These are phyloP conservation scores for Oncorhynchus gorbuscha DNA, from an alignment of 2,113 vertebrate species.

Conservation along the genomic window DNA sequence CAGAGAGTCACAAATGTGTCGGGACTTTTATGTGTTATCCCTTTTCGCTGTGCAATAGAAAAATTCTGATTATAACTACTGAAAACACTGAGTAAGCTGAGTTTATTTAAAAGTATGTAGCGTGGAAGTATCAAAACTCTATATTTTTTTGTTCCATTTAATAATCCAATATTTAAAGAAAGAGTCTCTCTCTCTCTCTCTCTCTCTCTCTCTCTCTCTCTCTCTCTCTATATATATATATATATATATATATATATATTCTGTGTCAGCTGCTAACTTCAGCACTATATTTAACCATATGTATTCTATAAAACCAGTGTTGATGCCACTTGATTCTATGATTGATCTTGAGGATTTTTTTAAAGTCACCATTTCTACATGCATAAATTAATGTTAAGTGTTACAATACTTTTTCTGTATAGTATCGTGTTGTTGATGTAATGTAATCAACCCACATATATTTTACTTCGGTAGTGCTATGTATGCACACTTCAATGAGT, in stretches of 20 bases:
- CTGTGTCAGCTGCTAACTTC: neutral
- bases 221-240: neutral
- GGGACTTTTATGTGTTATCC: too few relatives aligned
- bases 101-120: too few relatives aligned
- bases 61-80: neutral
- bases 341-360: neutral
- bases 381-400: too few relatives aligned
- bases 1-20: neutral
- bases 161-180: neutral
- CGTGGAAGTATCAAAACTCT: too few relatives aligned
- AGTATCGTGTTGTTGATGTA: too few relatives aligned
- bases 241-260: neutral
- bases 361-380: neutral
- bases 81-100: neutral
- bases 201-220: too few relatives aligned
- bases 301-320: neutral
- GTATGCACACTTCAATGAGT: neutral
- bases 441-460: neutral
- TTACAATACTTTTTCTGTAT: too few relatives aligned
- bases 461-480: neutral
- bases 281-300: neutral
- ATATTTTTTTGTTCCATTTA: neutral
- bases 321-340: neutral
- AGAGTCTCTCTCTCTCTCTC: neutral
- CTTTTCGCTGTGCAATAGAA: neutral